Base-by-base conservation (phyloP, 2,888 invertebrate genomes). In the Caenorhabditis drosophilae region DNA sequence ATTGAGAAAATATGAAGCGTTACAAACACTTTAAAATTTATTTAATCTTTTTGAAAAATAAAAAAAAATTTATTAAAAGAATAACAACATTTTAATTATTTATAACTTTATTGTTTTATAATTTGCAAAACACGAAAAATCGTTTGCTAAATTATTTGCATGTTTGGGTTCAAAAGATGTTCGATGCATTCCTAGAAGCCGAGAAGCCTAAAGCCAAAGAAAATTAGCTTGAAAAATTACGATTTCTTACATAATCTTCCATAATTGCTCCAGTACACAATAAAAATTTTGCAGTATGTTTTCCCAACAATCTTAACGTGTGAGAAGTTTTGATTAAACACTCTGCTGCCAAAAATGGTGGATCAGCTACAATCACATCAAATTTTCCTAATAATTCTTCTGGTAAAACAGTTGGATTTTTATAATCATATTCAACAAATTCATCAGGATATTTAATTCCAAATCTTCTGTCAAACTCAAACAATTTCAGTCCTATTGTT, bases 331-430 rank as follows among this genome's bases (percentile, higher is more conserved):
- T 93, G 1, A 89, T 88, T 46, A 95, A 87, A 84, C 96, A 96
- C 84, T 95, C 95, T 75, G 92, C 90, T 0, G 93, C 91, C 2
- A 97, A 87, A 85, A 95, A 96, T 0, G 97, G 97, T 1, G 97
- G 96, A 86, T 97, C 96, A 0, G 91, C 92, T 52, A 97, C 87
- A 1, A 96, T 90, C 23, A 96, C 83, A 84, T 94, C 92, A 84
- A 72, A 75, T 22, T 35, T 54, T 22, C 53, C 67, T 1, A 86
- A 76, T 15, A 89, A 85, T 12, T 90, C 88, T 31, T 86, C 83
- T 0, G 90, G 89, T 15, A 92, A 80, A 46, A 89, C 87, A 12
- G 90, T 87, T 0, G 92, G 92, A 12, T 86, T 84, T 22, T 71
- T 73, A 84, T 93, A 95, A 85, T 97, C 93, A 82, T 93, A 97